Evolutionary conservation across 1,140 invertebrate species (phyloP).

Genomic region (Drosophila biarmipes): DNA sequence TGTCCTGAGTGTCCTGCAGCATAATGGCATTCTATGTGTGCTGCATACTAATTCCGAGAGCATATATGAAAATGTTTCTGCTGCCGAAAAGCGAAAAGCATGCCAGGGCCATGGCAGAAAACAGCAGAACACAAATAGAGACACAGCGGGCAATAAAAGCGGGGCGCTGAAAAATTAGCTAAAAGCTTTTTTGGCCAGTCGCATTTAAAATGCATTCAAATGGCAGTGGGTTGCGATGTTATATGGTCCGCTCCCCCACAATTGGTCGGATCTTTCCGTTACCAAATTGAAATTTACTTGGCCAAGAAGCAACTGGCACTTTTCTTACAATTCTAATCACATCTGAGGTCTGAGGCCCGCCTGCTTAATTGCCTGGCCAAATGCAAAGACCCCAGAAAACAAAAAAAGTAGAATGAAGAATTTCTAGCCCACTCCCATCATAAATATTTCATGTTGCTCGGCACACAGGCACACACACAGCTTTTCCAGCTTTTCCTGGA

Average conservation of each 20-base stretch:
- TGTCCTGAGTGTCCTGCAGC: constrained; percentile 75
- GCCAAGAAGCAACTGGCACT: constrained; percentile 40
- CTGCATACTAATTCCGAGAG: constrained; percentile 74
- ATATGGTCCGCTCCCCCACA: constrained; percentile 40
- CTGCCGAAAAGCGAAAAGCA: constrained; percentile 50
- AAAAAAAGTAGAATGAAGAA: not conserved
- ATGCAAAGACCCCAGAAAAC: constrained; percentile 23
- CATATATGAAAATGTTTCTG: constrained; percentile 28
- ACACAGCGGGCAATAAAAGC: constrained; percentile 21
- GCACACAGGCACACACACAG: constrained; percentile 10
- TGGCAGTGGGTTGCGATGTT: constrained; percentile 24
- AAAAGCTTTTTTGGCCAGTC: constrained; percentile 75
- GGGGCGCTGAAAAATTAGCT: constrained; percentile 71
- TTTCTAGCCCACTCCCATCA: constrained; percentile 28
- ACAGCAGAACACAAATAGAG: constrained; percentile 20
- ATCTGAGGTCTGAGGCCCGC: constrained; percentile 21
- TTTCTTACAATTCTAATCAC: constrained; percentile 53
- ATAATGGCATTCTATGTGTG: constrained; percentile 78
- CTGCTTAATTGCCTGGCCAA: constrained; percentile 60
- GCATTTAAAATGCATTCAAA: constrained; percentile 82
- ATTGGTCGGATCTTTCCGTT: constrained; percentile 43
- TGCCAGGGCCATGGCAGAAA: constrained; percentile 62
- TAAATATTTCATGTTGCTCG: constrained; percentile 74
- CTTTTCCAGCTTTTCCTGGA: constrained; percentile 10
- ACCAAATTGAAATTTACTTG: constrained; percentile 57